Conservation (phyloP, 1,140 invertebrate genomes). For the Drosophila albomicans region DNA sequence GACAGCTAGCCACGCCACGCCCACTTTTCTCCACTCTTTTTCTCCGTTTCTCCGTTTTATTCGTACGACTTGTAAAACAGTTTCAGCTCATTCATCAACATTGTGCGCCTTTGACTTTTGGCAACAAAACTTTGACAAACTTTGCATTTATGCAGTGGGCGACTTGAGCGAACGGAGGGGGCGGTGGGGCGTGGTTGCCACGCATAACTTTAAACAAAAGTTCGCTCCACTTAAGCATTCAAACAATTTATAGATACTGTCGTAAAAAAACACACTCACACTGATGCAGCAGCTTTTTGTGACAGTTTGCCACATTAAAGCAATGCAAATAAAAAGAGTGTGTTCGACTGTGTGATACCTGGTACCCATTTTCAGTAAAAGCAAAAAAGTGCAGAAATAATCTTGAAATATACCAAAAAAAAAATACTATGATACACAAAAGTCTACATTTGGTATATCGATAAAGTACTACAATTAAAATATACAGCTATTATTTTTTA, state of each 20-base stretch:
- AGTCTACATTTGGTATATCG: too few relatives aligned
- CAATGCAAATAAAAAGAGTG: not conserved
- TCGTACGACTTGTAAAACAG: slow-evolving; percentile 29
- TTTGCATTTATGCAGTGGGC: slow-evolving; percentile 55
- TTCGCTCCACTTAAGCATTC: slow-evolving; percentile 59
- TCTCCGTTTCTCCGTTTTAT: not conserved
- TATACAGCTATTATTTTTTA: too few relatives aligned
- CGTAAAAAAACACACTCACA: slow-evolving; percentile 34
- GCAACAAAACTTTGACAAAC: slow-evolving; percentile 79
- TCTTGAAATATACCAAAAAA: too few relatives aligned
- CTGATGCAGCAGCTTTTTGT: not conserved
- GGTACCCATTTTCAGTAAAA: too few relatives aligned
- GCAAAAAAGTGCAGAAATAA: too few relatives aligned
- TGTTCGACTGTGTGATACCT: too few relatives aligned
- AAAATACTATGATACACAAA: too few relatives aligned
- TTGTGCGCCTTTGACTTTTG: slow-evolving; percentile 75
- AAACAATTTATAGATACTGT: slow-evolving; percentile 49
- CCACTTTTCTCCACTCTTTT: not conserved
- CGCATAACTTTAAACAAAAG: slow-evolving; percentile 50
- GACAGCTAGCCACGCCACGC: not conserved
- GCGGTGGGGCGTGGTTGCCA: slow-evolving; percentile 33
- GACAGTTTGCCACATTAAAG: not conserved
- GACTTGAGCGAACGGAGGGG: too few relatives aligned
- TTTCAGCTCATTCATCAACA: slow-evolving; percentile 76
- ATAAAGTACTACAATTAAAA: too few relatives aligned